These are phyloP conservation scores for Passer domesticus DNA, from an alignment of 2,113 vertebrate genomes.

Conservation along the genomic window DNA sequence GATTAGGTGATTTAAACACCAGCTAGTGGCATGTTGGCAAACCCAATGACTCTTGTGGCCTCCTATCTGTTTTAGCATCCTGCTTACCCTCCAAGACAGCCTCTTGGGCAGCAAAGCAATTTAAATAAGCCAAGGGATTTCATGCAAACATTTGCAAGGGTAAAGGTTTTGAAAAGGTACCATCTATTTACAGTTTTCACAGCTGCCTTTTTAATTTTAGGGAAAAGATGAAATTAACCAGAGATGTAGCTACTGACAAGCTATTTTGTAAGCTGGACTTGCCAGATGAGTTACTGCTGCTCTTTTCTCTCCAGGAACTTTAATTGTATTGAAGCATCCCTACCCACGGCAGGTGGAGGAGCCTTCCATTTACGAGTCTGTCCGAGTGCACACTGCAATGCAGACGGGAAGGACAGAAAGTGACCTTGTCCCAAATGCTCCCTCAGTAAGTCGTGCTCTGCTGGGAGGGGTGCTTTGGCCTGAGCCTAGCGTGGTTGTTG, in stretches of 20 bases:
- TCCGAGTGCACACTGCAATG: conserved; percentile 95
- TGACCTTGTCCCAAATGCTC: conserved; percentile 86
- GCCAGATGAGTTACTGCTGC: background rate
- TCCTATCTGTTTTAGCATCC: background rate
- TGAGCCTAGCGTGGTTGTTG: background rate
- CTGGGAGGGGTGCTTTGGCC: background rate
- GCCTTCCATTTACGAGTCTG: conserved; percentile 94
- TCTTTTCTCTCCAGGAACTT: conserved; percentile 67
- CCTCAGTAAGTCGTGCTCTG: conserved; percentile 80
- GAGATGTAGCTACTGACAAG: background rate
- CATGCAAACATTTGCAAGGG: background rate
- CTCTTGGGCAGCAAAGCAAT: background rate
- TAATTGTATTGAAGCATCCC: conserved; percentile 82
- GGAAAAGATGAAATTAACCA: background rate
- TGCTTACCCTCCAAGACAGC: background rate
- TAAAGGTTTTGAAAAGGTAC: background rate
- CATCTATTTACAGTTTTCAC: background rate
- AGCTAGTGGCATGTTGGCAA: background rate
- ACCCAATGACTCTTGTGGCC: background rate
- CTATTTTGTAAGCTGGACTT: background rate
- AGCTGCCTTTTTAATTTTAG: background rate
- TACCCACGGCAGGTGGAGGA: conserved; percentile 92
- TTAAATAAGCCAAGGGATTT: background rate
- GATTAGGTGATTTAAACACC: background rate
- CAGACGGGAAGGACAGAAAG: conserved; percentile 86